Evolutionary conservation across 2,888 invertebrate genomes (phyloP), one percentile per base, ranked within the genome.

Genomic region (Meta bourneti): DNA sequence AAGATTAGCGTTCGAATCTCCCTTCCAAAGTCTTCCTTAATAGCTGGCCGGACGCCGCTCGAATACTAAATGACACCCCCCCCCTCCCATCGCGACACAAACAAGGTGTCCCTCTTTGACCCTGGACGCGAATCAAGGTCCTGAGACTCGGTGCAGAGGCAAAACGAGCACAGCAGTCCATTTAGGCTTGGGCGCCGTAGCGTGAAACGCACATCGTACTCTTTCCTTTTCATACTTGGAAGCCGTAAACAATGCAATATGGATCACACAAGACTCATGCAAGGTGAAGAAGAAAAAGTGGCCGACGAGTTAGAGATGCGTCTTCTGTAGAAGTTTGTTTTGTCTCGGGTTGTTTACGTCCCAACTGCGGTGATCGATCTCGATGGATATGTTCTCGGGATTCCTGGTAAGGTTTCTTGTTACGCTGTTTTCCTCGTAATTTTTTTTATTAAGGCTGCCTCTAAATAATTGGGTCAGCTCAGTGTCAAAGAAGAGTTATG

Each of bases 111-210:
- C 74, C 34, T 34, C 74, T 74, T 11, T 20, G 74, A 74, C 74
- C 74, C 74, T 74, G 74, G 34, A 74, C 82, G 71, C 19, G 71
- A 70, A 69, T 70, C 49, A 71, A 82, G 82, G 69, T 71, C 82
- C 49, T 70, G 80, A 0, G 74, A 20, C 20, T 11, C 20, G 11
- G 11, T 7, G 20, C 74, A 20, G 20, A 74, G 11, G 20, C 74
- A 20, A 19, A n/a, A 19, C 11, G 19, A 20, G 16, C 70, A n/a
- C 70, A 49, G 52, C 16, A 19, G 11, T 51, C 52, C 51, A 49
- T 75, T 72, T 74, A 54, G 34, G 74, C 84, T 84, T 90, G 84
- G 90, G 19, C 79, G 61, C 49, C 84, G 48, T 79, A 74, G 69
- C 90, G 74, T 90, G 90, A 70, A 79, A 72, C 16, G 54, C 51